These are phyloP conservation scores for Phyllotis vaccarum DNA, from an alignment of 2,797 vertebrate species.

Conservation along the genomic window DNA sequence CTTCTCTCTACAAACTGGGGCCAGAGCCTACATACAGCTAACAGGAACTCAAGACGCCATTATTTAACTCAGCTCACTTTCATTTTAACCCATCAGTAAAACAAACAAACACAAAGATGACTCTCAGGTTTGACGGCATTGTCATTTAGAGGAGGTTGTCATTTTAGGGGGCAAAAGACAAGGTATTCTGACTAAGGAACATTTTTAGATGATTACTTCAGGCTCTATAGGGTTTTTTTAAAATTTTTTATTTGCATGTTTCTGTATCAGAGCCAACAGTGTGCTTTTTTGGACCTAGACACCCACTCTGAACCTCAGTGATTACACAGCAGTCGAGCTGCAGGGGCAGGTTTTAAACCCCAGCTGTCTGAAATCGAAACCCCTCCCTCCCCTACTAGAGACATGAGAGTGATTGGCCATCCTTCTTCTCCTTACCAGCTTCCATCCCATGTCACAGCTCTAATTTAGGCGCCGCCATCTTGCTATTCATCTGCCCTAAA, in stretches of 20 bases:
- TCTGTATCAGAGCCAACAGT: background rate
- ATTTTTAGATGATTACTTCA: background rate
- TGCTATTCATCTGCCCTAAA: background rate
- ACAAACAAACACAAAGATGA: background rate
- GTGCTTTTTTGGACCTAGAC: background rate
- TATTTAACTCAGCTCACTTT: background rate
- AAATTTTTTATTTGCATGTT: background rate
- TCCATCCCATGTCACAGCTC: background rate
- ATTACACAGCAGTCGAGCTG: background rate
- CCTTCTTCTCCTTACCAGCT: background rate
- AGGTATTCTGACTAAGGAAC: background rate
- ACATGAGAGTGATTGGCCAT: rapidly evolving
- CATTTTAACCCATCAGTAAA: background rate
- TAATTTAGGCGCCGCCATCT: background rate
- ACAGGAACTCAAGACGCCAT: background rate
- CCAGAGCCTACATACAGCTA: background rate
- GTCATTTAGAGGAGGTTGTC: background rate
- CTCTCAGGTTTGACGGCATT: background rate
- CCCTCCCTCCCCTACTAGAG: background rate
- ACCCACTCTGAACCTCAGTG: background rate
- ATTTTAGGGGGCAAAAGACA: background rate
- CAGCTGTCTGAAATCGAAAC: background rate
- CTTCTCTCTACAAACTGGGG: background rate
- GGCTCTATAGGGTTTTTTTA: too few species aligned
- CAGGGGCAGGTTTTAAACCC: background rate